Conservation (phyloP, 2,888 invertebrate species). For the Lomographa bimaculata region DNA sequence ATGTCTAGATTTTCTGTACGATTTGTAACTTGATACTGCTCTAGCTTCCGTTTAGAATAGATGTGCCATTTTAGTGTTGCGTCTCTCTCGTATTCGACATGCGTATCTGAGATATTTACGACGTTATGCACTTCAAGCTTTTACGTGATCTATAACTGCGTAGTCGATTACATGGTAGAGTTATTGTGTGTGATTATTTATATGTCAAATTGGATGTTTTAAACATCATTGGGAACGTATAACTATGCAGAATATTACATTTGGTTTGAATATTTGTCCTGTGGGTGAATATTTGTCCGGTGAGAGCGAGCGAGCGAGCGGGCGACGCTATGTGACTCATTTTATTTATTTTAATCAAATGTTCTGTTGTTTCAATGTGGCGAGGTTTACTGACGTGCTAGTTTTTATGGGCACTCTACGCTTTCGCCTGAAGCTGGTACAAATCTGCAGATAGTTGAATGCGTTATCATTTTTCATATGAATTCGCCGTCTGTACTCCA, state of each 20-base stretch:
- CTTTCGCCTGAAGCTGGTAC: constrained; percentile 69
- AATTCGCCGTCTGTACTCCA: constrained; percentile 66
- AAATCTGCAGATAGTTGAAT: constrained; percentile 73
- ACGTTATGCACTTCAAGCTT: constrained; percentile 60
- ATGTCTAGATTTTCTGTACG: constrained; percentile 74
- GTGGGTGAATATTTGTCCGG: too few relatives aligned
- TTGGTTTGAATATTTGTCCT: constrained; percentile 31
- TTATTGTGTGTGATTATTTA: constrained; percentile 38
- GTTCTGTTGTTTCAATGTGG: constrained; percentile 70
- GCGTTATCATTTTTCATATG: constrained; percentile 80
- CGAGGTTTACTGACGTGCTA: constrained; percentile 66
- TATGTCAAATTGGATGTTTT: constrained; percentile 30
- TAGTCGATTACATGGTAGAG: constrained; percentile 36
- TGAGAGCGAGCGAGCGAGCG: constrained; percentile 20
- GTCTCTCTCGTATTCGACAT: constrained; percentile 66
- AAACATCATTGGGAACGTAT: constrained; percentile 21
- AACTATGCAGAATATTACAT: constrained; percentile 36
- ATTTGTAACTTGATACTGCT: constrained; percentile 73
- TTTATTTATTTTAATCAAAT: constrained; percentile 81
- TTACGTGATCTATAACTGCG: constrained; percentile 42
- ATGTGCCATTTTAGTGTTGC: constrained; percentile 73
- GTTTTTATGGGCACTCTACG: constrained; percentile 66
- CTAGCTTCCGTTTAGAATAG: constrained; percentile 77
- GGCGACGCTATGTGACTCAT: constrained; percentile 52
- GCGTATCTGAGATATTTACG: constrained; percentile 69